phyloP scores from a whole-genome alignment of 2,888 invertebrate species.

The Lomographa bimaculata region DNA sequence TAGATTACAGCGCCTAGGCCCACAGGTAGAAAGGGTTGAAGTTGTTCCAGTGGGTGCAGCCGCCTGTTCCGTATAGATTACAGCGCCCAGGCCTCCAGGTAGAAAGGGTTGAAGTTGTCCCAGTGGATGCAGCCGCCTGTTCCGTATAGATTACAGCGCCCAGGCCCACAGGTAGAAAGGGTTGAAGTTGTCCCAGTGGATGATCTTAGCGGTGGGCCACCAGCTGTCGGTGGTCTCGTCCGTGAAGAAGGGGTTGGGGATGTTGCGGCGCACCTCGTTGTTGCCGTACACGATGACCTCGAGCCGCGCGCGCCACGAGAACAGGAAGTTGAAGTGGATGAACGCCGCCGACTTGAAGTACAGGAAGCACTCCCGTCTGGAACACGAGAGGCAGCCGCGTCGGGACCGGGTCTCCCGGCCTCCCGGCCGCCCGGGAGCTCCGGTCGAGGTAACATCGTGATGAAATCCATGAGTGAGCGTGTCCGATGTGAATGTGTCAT shows the following conservation, averaged over 20 bases:
- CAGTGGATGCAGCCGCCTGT: too few species aligned
- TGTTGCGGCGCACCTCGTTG: constrained; percentile 23
- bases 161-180: constrained; percentile 3
- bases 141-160: too few species aligned
- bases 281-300: constrained; percentile 51
- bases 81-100: constrained; percentile 36
- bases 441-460: too few species aligned
- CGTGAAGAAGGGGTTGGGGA: constrained; percentile 42
- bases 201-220: constrained; percentile 33
- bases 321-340: constrained; percentile 56
- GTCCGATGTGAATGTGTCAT: too few species aligned
- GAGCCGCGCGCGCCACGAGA: constrained; percentile 51
- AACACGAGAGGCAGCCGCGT: constrained; percentile 26
- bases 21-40: constrained; percentile 5
- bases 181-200: constrained; percentile 6
- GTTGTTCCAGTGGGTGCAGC: neutral
- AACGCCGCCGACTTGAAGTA: constrained; percentile 58
- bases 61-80: constrained; percentile 43
- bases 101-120: too few species aligned
- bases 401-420: too few species aligned
- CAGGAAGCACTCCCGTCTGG: constrained; percentile 54
- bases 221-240: constrained; percentile 42
- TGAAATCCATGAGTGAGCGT: too few species aligned
- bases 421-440: too few species aligned
- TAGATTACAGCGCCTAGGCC: too few species aligned